Evolutionary conservation across 2,888 invertebrate species (phyloP).

Genomic region (Acanthosepion esculentum): DNA sequence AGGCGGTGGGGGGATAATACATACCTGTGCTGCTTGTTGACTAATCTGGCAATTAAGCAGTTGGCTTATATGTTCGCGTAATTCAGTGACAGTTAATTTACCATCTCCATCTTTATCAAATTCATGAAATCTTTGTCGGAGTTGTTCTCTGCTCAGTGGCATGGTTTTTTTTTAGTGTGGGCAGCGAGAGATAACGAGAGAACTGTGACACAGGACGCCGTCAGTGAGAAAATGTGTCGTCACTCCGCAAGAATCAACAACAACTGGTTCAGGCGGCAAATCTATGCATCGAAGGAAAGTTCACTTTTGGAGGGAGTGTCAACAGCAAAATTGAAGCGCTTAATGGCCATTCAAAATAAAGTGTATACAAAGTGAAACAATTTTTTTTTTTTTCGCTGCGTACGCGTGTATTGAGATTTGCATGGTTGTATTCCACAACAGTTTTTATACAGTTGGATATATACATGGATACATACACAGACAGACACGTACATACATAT

Average conservation of each 20-base stretch:
- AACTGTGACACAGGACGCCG: neutral
- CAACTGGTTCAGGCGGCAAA: neutral
- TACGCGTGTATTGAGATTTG: too few relatives aligned
- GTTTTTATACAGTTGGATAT: too few relatives aligned
- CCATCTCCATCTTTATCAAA: neutral
- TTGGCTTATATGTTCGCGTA: neutral
- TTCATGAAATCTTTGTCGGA: neutral
- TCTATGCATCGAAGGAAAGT: neutral
- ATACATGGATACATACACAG: too few relatives aligned
- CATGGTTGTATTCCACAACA: too few relatives aligned
- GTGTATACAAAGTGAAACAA: too few relatives aligned
- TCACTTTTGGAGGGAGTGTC: neutral
- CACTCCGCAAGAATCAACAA: neutral
- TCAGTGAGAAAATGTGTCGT: neutral
- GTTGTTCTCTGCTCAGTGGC: neutral
- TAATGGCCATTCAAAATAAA: neutral
- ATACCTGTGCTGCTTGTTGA: neutral
- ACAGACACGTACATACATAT: too few relatives aligned
- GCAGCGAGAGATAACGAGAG: neutral
- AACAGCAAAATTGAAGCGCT: neutral
- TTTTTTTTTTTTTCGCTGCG: too few relatives aligned
- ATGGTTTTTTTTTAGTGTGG: neutral
- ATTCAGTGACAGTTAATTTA: neutral
- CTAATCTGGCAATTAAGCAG: neutral
- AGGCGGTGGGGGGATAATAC: neutral